These are phyloP conservation scores for Vimba vimba DNA, from an alignment of 2,113 vertebrate genomes.

Conservation along the genomic window DNA sequence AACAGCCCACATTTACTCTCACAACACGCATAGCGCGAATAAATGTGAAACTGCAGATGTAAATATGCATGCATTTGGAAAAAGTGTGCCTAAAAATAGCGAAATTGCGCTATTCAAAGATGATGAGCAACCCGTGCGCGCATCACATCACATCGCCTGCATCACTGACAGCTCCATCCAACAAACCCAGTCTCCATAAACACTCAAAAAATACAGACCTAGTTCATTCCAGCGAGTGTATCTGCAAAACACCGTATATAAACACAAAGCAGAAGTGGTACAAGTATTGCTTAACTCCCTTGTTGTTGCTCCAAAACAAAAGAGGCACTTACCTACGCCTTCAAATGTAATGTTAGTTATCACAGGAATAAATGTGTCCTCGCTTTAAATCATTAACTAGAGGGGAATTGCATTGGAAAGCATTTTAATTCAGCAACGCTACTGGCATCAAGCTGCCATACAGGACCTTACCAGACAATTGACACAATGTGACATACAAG, in stretches of 20 bases:
- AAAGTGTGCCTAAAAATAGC: constrained; percentile 41
- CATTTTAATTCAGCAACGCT: constrained; percentile 59
- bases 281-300: constrained; percentile 55
- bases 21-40: neutral
- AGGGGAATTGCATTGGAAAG: constrained; percentile 36
- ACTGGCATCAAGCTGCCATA: constrained; percentile 54
- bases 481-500: constrained; percentile 65
- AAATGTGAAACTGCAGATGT: neutral
- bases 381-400: constrained; percentile 12
- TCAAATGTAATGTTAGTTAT: constrained; percentile 55
- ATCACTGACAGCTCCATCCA: constrained; percentile 53
- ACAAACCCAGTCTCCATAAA: constrained; percentile 41
- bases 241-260: neutral
- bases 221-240: neutral
- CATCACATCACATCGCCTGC: constrained; percentile 30
- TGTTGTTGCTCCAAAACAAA: constrained; percentile 73
- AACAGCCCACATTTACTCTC: neutral
- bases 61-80: neutral
- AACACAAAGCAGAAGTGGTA: constrained; percentile 62
- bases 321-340: constrained; percentile 76
- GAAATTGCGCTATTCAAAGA: constrained; percentile 5
- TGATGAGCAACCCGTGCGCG: constrained; percentile 26
- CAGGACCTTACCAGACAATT: constrained; percentile 53
- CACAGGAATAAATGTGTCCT: constrained; percentile 54
- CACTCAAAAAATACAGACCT: constrained; percentile 17